Base-by-base conservation (phyloP, 2,888 invertebrate genomes). In the Octodonta nipae region DNA sequence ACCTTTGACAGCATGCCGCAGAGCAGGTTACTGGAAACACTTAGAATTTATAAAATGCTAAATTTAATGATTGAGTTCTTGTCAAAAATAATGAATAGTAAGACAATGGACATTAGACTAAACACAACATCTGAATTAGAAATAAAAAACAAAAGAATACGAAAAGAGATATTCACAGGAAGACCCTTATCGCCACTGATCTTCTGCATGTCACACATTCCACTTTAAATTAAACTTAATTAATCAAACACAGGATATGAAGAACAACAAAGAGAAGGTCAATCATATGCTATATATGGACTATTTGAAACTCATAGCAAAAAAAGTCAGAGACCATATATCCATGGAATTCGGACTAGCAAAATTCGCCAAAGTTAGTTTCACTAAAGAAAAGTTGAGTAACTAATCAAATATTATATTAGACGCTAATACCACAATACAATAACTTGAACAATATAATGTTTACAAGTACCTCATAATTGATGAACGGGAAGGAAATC, bases 11-110 rank as follows among this genome's bases (percentile, higher is more conserved):
- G n/a, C n/a, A n/a, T n/a, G n/a, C n/a, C n/a, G n/a, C 25, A 25
- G 7, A 25, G 25, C 10, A n/a, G 25, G 25, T 11, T 25, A 25
- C 11, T 16, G 20, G 30, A 30, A 30, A 16, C 30, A 6, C 13
- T 28, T 14, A 28, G 15, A 5, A 28, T 28, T 15, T 28, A 28
- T 15, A 14, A 14, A 15, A 28, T 15, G n/a, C 3, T 15, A 3
- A 15, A 8, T 6, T 4, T 5, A 28, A 5, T 17, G 8, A 5
- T 17, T 5, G 17, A 5, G 5, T 17, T 17, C 17, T 6, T 17
- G 8, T 6, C 17, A 17, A 17, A 17, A 17, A 8, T 8, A 6
- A 17, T 17, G 17, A 17, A 5, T 8, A 17, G 6, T 17, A 6
- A 8, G 17, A 17, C 5, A 17, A 17, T 8, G 8, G 17, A 17